These are phyloP conservation scores for Cephalopterus ornatus DNA, from an alignment of 2,113 vertebrate genomes.

Conservation along the genomic window DNA sequence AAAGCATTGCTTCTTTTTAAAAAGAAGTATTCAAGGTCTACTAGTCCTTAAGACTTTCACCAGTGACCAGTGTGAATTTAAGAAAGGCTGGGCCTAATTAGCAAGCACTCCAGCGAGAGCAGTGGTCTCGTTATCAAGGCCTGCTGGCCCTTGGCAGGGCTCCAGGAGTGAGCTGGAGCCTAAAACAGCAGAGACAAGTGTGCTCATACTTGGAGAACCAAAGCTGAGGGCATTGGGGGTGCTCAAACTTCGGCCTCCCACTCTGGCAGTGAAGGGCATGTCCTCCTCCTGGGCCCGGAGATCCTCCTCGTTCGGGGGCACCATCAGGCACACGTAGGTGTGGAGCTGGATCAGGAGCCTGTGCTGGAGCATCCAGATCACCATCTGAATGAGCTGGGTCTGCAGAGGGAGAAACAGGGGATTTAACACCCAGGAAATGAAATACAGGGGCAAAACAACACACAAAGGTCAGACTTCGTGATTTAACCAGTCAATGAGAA, in stretches of 20 bases:
- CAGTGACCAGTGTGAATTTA: not conserved
- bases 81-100: not conserved
- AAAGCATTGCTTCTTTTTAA: not conserved
- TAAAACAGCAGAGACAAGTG: not conserved
- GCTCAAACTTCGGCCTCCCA: constrained; percentile 89
- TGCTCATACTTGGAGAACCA: constrained; percentile 90
- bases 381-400: constrained; percentile 98
- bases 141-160: not conserved
- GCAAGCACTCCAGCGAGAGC: not conserved
- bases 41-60: not conserved
- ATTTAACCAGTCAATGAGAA: not conserved
- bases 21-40: not conserved
- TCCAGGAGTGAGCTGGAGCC: not conserved
- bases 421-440: not conserved
- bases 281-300: constrained; percentile 79
- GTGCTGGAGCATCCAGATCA: constrained; percentile 96
- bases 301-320: constrained; percentile 87
- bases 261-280: constrained; percentile 75
- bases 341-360: constrained; percentile 93
- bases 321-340: constrained; percentile 93
- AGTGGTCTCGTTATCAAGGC: not conserved
- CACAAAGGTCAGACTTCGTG: not conserved
- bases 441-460: not conserved
- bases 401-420: constrained; percentile 19
- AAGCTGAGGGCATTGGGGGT: constrained; percentile 95